A percentile compares a stretch with the other conserved stretches of the same genome.
phyloP scores from a whole-genome alignment of 2,888 invertebrate genomes.

The Hedya salicella region DNA sequence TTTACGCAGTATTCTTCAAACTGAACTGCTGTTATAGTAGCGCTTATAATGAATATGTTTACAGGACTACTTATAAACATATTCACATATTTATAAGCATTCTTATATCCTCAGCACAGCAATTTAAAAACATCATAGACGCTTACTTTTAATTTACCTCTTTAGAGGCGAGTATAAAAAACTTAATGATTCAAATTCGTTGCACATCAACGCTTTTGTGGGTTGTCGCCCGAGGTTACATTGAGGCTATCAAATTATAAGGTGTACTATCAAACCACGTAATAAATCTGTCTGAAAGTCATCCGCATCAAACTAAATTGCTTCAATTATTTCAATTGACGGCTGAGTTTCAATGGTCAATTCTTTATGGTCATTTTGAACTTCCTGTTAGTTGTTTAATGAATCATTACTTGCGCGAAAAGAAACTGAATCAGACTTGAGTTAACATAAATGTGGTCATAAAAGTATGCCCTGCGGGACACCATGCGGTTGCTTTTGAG shows the following conservation, averaged over 20 bases:
- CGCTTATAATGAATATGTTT: not conserved
- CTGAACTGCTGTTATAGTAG: no score
- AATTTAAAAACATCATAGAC: slow-evolving; percentile 22
- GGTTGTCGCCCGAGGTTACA: slow-evolving; percentile 57
- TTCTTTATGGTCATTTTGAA: slow-evolving; percentile 34
- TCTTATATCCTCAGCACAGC: not conserved
- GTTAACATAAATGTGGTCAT: not conserved
- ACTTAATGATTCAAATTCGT: slow-evolving; percentile 63
- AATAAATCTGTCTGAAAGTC: slow-evolving; percentile 44
- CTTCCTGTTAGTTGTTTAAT: slow-evolving; percentile 35
- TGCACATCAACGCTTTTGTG: slow-evolving; percentile 50
- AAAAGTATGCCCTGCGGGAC: not conserved
- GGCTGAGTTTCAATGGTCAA: slow-evolving; percentile 35
- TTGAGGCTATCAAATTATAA: slow-evolving; percentile 50
- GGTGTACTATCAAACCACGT: slow-evolving; percentile 49
- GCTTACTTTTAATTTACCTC: slow-evolving; percentile 21
- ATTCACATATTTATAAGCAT: not conserved
- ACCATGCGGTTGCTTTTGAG: no score
- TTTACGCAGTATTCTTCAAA: no score
- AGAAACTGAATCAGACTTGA: slow-evolving; percentile 1
- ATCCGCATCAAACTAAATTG: slow-evolving; percentile 40
- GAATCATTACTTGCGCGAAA: slow-evolving; percentile 27
- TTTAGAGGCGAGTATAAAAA: slow-evolving; percentile 57
- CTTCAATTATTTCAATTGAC: slow-evolving; percentile 42
- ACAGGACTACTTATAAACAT: not conserved